Base-by-base conservation (phyloP, 2,797 vertebrate species). In the Parauchenoglanis ngamensis region DNA sequence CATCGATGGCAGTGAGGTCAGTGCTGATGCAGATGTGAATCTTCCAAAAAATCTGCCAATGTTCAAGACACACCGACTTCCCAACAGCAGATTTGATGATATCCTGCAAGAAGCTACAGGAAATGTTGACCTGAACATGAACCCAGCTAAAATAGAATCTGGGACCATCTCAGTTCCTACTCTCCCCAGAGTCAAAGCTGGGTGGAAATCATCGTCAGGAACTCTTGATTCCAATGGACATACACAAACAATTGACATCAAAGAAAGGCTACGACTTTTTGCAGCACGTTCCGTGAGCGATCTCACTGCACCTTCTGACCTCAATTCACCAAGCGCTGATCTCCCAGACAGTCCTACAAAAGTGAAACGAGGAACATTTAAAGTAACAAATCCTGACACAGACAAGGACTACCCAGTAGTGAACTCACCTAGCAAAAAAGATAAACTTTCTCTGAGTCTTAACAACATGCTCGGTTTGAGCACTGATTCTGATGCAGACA, bases 381-480 rank as follows among this genome's bases (percentile, higher is more conserved):
- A 94, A 92, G 83, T 94, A n/a, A 92, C 91, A 6, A 94, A 93
- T 65, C 92, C 94, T 52, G 91, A 92, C 28, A 86, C 89, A 19
- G 49, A 89, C 40, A 72, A 88, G n/a, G 52, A 79, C 0, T 56
- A 73, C 63, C 93, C 93, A 1, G 81, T 87, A 13, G 78, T 92
- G 35, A 89, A 87, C 0, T 73, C 86, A 75, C 91, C 91, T 72
- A 92, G 90, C 49, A 89, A 87, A 19, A 84, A 87, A 57, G 57
- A 95, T 11, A 95, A 93, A 89, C 19, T 95, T 73, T 90, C 93
- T 10, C 8, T 93, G 68, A 35, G 94, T 86, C 94, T 96, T 49
- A 93, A 95, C 82, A 96, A 96, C 63, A 96, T 96, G 95, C 94
- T 96, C 12, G 78, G 94, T 46, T 93, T 96, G 35, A 82, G 89